Base-by-base conservation (phyloP, 2,888 invertebrate genomes). In the Aphidius colemani region DNA sequence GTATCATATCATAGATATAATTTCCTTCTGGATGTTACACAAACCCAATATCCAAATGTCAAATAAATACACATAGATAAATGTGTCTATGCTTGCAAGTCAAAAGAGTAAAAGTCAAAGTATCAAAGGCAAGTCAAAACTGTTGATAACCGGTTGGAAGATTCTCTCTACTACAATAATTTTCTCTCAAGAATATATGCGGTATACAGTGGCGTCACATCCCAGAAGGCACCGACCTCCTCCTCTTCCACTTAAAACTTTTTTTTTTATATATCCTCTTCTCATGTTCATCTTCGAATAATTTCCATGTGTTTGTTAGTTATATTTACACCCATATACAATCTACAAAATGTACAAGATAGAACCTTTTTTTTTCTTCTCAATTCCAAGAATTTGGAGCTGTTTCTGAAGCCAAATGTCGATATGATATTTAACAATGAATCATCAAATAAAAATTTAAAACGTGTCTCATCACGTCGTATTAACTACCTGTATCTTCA, bases 171-270 rank as follows among this genome's bases (percentile, higher is more conserved):
- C 30, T 30, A 30, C 30, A 30, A 30, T 30, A 30, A 30, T 30
- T 30, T 30, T 30, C 30, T 30, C 18, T n/a, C 44, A 39, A 8
- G 48, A 53, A 57, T 57, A 58, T 51, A 44, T 53, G 45, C 57
- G 48, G 43, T 48, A 61, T 59, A 55, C 53, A 59, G 46, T 64
- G 63, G 63, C 63, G 63, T 64, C 63, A 64, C 49, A 44, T 57
- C 57, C 46, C 46, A 57, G 57, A n/a, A 57, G 57, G 57, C 57
- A 57, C 57, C 57, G 57, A 57, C 57, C 57, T 57, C 57, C 46
- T 39, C 57, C 46, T 57, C 11, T 46, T 40, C 46, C 46, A 11
- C 57, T 46, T 30, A 30, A 30, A n/a, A n/a, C n/a, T 30, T 30
- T 30, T 30, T 30, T 30, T 30, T 30, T 30, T 30, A 5, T 30